phyloP scores from a whole-genome alignment of 2,888 invertebrate genomes.

The Anorthoa munda region DNA sequence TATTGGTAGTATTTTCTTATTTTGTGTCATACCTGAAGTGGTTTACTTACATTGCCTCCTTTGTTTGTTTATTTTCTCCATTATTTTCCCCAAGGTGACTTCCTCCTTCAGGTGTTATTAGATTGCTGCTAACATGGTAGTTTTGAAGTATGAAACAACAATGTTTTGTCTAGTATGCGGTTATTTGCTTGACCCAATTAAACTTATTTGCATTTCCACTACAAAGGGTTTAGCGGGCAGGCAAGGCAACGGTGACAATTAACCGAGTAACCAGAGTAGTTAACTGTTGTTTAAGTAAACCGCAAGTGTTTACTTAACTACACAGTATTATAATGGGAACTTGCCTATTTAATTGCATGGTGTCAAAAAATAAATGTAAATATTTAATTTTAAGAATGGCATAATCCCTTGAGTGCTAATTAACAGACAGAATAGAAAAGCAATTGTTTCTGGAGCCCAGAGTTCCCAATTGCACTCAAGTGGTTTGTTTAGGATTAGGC shows the following conservation, averaged over 20 bases:
- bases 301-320: neutral
- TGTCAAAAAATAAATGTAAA: no score
- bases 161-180: conserved; percentile 49
- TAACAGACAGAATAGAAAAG: no score
- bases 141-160: conserved; percentile 17
- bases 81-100: neutral
- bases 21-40: no score
- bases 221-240: conserved; percentile 54
- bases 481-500: no score
- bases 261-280: neutral
- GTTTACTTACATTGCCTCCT: neutral
- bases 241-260: conserved; percentile 9
- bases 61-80: neutral
- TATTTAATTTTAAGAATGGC: no score
- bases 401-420: no score
- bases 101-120: neutral
- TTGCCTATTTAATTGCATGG: no score
- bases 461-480: no score
- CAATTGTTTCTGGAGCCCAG: no score
- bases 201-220: conserved; percentile 71
- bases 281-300: neutral
- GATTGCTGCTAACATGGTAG: neutral
- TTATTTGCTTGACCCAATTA: conserved; percentile 70
- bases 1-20: no score
- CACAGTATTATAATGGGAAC: neutral